Base-by-base conservation (phyloP, 2,888 invertebrate genomes). In the Nomada hirtipes region DNA sequence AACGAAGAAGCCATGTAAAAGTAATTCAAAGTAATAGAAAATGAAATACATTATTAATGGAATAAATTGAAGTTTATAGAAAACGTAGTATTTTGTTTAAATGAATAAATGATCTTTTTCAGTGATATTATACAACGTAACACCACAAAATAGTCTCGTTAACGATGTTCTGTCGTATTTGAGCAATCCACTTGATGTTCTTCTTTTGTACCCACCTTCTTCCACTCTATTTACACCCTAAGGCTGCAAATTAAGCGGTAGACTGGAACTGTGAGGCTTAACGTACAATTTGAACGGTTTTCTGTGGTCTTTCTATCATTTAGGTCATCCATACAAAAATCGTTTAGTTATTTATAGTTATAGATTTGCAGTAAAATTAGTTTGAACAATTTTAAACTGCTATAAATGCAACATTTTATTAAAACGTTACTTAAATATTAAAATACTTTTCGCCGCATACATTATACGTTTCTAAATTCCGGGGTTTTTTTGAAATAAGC, bases 181-280 rank as follows among this genome's bases (percentile, higher is more conserved):
- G 13, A 55, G 63, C 55, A 55, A 55, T 76, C 42, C 26, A 55
- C 20, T 44, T 69, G 55, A 42, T 57, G 55, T 57, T 63, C 68
- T 55, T 55, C 42, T 26, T 42, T 55, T 26, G 42, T 53, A 26
- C 26, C 26, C 63, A 69, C 78, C 68, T 61, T 64, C 76, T 76
- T 79, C 78, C 76, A 64, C 68, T 76, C 64, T 65, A 69, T 75
- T 69, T 76, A n/a, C 76, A 63, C 63, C 57, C 50, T 50, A 42
- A 79, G 61, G 69, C 44, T 57, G 68, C 29, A 75, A 78, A 78
- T 75, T 76, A 76, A 78, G 61, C 68, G 78, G 75, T 75, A 78
- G 57, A 60, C 26, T 23, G 75, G 29, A 63, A 55, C 50, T 29
- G n/a, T 23, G 50, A 57, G 26, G 59, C 52, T 53, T 29, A 60